phyloP scores from a whole-genome alignment of 2,113 vertebrate species.

The Panthera leo region DNA sequence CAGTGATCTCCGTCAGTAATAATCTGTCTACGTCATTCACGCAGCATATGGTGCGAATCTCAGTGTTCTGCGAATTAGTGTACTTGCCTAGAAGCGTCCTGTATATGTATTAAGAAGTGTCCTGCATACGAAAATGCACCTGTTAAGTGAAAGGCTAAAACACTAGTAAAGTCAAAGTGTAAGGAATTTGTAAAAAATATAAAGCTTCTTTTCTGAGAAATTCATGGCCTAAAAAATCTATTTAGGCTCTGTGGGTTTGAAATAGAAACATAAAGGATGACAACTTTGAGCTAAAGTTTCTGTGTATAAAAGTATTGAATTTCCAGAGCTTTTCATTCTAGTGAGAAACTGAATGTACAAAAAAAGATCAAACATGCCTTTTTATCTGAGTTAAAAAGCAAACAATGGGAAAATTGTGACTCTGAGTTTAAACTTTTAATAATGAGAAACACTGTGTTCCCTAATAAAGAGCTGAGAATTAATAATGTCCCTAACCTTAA shows the following conservation, averaged over 20 bases:
- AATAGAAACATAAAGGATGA: conserved; percentile 30
- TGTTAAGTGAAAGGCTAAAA: not conserved
- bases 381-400: conserved; percentile 57
- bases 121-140: not conserved
- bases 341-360: not conserved
- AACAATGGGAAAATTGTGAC: conserved; percentile 45
- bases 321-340: conserved; percentile 50
- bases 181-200: not conserved
- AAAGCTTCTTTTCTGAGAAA: not conserved
- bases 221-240: not conserved
- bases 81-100: not conserved
- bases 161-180: not conserved
- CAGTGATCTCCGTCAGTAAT: not conserved
- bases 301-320: conserved; percentile 25
- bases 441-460: not conserved
- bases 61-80: not conserved
- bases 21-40: too few species aligned
- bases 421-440: conserved; percentile 25
- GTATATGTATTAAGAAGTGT: not conserved
- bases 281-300: conserved; percentile 51
- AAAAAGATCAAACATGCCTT: conserved; percentile 55
- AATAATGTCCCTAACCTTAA: conserved; percentile 49
- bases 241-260: not conserved
- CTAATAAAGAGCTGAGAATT: not conserved
- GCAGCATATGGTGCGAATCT: accelerated